Evolutionary conservation across 2,888 invertebrate genomes (phyloP), one percentile per base, ranked within the genome.

Genomic region (Acleris sparsana): DNA sequence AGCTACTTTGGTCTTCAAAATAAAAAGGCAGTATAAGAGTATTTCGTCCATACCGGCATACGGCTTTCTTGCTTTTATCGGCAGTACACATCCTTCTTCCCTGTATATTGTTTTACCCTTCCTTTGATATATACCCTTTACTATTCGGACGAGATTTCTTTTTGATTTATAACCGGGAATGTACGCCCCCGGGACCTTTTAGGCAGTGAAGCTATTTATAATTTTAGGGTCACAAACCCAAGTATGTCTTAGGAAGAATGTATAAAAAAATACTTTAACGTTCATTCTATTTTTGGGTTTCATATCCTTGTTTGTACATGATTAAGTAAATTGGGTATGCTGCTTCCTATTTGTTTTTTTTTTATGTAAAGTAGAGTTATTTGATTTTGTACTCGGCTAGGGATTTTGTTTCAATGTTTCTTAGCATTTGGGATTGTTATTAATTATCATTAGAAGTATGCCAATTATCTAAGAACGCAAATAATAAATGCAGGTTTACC

Each of bases 81-180:
- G 33, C 33, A 9, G 33, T 33, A 33, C 33, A 39, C 39, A 39
- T 39, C 39, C 39, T 39, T 39, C 39, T 62, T 69, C 71, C 69
- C 70, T 64, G 73, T 73, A 72, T 71, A 79, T 80, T 79, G 80
- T 79, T 78, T 78, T 72, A 79, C 77, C 76, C 77, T 76, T 76
- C 69, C 72, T 76, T 76, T 79, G 77, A 78, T 75, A 77, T 75
- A 77, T 72, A 76, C 72, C 72, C 67, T 67, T 75, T 75, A 73
- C 75, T 73, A 65, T 72, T 68, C 63, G 63, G 57, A 65, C 53
- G 68, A 66, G 78, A 79, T 78, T 79, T 72, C 72, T 72, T 76
- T 78, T 75, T 78, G 80, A 81, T 79, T 77, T 78, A 76, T 76
- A 70, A 70, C 61, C 25, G 29, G 9, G 51, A 57, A 56, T 58